Evolutionary conservation across 2,888 invertebrate genomes (phyloP).

Genomic region (Tridacna crocea): DNA sequence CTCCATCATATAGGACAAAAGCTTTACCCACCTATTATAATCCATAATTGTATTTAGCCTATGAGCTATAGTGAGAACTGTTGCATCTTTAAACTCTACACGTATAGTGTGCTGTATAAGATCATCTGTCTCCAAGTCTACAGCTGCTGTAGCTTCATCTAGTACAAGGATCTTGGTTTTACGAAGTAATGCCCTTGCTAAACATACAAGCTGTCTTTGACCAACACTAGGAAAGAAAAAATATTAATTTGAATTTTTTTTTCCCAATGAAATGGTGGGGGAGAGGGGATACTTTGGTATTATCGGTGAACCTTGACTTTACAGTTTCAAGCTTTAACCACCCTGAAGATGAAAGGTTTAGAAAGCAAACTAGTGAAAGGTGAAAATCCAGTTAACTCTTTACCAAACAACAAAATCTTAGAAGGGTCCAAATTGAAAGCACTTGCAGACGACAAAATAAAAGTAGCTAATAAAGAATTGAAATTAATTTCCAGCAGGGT

Average conservation of each 20-base stretch:
- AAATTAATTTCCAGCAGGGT: too few species aligned
- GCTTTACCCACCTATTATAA: conserved; percentile 71
- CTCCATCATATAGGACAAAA: not conserved
- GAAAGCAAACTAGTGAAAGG: too few species aligned
- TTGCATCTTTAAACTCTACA: conserved; percentile 80
- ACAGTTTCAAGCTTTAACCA: too few species aligned
- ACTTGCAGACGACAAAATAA: too few species aligned
- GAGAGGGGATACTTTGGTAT: too few species aligned
- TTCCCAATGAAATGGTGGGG: too few species aligned
- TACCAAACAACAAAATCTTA: too few species aligned
- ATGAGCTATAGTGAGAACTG: conserved; percentile 84
- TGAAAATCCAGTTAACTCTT: too few species aligned
- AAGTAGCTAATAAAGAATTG: too few species aligned
- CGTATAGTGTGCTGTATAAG: conserved; percentile 82
- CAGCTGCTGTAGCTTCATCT: conserved; percentile 84
- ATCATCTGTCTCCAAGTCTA: conserved; percentile 83
- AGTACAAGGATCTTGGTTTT: conserved; percentile 82
- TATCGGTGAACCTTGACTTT: too few species aligned
- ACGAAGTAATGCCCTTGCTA: conserved; percentile 82
- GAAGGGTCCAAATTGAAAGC: too few species aligned
- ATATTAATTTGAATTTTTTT: not conserved
- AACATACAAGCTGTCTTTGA: conserved; percentile 83
- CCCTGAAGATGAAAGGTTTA: too few species aligned
- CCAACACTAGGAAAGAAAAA: conserved; percentile 79
- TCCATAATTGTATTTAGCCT: conserved; percentile 83